A percentile compares a stretch with the other conserved stretches of the same genome.
phyloP scores from a whole-genome alignment of 2,113 vertebrate genomes.

The Calyptommatus sinebrachiatus region DNA sequence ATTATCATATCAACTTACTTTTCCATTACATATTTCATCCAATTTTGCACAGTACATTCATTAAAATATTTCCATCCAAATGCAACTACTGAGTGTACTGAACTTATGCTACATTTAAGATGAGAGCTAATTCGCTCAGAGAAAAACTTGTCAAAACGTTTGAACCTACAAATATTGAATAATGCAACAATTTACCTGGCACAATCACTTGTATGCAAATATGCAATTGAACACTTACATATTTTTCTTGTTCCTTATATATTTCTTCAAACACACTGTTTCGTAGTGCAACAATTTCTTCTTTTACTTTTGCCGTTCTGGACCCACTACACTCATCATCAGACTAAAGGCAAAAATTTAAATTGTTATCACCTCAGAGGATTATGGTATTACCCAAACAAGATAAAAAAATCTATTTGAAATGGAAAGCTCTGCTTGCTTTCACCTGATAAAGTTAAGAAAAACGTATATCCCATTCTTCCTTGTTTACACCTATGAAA shows the following conservation, averaged over 20 bases:
- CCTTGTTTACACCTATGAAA: slow-evolving; percentile 14
- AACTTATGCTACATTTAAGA: too few species aligned
- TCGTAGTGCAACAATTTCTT: slow-evolving; percentile 70
- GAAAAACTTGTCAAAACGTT: too few species aligned
- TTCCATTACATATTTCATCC: too few species aligned
- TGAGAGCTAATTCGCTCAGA: too few species aligned
- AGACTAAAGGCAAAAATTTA: slow-evolving; percentile 56
- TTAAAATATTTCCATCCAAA: too few species aligned
- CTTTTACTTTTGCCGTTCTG: slow-evolving; percentile 73
- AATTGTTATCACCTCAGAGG: slow-evolving; percentile 1
- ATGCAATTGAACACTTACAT: slow-evolving; percentile 70
- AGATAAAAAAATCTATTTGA: not conserved
- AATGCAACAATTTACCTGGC: not conserved
- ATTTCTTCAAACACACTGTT: slow-evolving; percentile 74
- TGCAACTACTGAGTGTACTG: too few species aligned
- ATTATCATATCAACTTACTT: too few species aligned
- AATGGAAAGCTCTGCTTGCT: not conserved
- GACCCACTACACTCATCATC: slow-evolving; percentile 68
- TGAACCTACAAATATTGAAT: too few species aligned
- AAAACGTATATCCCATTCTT: not conserved
- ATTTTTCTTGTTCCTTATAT: slow-evolving; percentile 75
- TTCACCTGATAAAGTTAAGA: not conserved
- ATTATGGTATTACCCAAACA: slow-evolving; percentile 25
- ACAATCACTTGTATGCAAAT: not conserved
- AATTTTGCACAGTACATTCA: too few species aligned